These are phyloP conservation scores for Ceraclea dissimilis DNA, from an alignment of 2,888 invertebrate genomes.

Conservation along the genomic window DNA sequence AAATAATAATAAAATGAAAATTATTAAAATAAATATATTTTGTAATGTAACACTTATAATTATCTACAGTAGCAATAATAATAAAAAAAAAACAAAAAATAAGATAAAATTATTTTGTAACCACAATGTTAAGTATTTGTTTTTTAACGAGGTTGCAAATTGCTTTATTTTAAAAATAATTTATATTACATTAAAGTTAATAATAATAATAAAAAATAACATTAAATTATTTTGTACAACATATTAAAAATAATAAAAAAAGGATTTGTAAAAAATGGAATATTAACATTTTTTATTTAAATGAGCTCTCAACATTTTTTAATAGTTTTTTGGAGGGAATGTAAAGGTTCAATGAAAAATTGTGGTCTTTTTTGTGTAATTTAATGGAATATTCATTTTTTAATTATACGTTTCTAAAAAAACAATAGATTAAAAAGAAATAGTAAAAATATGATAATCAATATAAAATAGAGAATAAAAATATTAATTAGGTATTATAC, in stretches of 20 bases:
- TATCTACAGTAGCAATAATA: background rate
- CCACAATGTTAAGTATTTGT: conserved; percentile 5
- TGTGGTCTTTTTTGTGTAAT: background rate
- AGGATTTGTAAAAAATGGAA: background rate
- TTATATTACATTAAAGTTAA: background rate
- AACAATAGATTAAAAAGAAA: background rate
- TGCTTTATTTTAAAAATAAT: background rate
- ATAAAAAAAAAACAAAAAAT: background rate
- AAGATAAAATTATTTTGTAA: background rate
- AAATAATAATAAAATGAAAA: conserved; percentile 6
- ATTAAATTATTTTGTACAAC: conserved; percentile 1
- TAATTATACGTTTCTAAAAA: background rate
- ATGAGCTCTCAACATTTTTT: background rate
- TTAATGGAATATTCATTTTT: background rate
- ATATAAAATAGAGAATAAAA: background rate
- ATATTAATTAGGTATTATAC: too few relatives aligned
- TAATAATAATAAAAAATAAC: background rate
- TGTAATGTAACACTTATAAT: background rate
- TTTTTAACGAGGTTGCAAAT: conserved; percentile 4
- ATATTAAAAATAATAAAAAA: background rate
- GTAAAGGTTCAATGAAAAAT: background rate
- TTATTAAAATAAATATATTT: conserved; percentile 21
- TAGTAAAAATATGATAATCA: background rate
- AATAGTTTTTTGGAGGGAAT: background rate
- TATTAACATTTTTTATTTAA: background rate